Base-by-base conservation (phyloP, 2,888 invertebrate genomes). In the Melanophora roralis region DNA sequence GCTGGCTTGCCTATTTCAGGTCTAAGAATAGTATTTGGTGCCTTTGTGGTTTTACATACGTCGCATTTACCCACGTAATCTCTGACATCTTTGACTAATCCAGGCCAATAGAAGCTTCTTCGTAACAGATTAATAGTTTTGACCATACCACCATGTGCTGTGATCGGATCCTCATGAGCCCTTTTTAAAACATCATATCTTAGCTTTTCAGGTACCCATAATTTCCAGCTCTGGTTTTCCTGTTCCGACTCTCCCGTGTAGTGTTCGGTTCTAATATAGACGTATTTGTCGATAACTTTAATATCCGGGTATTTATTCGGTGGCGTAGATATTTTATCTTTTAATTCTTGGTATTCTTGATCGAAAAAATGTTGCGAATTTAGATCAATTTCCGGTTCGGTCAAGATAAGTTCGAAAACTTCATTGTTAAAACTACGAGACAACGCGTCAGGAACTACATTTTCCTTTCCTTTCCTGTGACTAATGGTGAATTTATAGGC, bases 391-490 rank as follows among this genome's bases (percentile, higher is more conserved):
- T 57, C 76, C 0, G 62, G 65, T n/a, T 19, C 53, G 7, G 14
- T 6, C 9, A 38, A 1, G 27, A 4, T n/a, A 27, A 43, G 19
- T 14, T 23, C 9, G 1, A 23, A 23, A 0, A 59, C 14, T 53
- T 53, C 53, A 34, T 23, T 34, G 19, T 6, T 12, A 34, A 11
- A 16, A 14, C 59, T 27, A 14, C 59, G 5, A 5, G 45, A 62
- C 38, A 38, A 38, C 12, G 38, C 38, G 38, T 38, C 38, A 12
- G 38, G 38, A 8, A 38, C 68, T 11, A 76, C 11, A 32, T 76
- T 38, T 1, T 76, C 57, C 21, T 64, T 69, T 0, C 69, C 64
- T 9, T 76, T 69, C 1, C 77, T 34, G 16, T 76, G 69, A 9
- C 69, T 77, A 0, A 71, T 38, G 1, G 12, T 43, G 27, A 77